Percentiles rank a stretch among this genome's conserved stretches.
These are phyloP conservation scores for Lithophane ornitopus DNA, from an alignment of 2,888 invertebrate species.

Conservation along the genomic window DNA sequence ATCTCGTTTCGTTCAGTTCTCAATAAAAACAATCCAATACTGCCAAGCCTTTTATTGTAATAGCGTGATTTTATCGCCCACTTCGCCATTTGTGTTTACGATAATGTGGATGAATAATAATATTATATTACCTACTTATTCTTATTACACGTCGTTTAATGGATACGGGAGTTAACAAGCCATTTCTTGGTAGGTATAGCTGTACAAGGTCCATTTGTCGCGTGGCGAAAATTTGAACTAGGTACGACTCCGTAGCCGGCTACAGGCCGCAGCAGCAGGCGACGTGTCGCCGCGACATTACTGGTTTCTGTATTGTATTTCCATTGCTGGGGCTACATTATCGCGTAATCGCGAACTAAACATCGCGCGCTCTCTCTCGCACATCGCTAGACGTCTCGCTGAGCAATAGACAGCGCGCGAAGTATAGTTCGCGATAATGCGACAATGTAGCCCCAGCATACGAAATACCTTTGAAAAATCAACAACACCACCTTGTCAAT, in stretches of 20 bases:
- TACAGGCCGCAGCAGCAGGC: too few species aligned
- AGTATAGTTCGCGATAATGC: too few species aligned
- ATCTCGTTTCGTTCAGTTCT: conserved; percentile 26
- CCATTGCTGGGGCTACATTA: too few species aligned
- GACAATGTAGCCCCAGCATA: too few species aligned
- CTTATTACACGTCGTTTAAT: background rate
- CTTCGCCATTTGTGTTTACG: conserved; percentile 56
- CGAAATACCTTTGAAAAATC: too few species aligned
- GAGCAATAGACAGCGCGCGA: too few species aligned
- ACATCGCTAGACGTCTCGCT: too few species aligned
- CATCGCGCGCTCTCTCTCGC: too few species aligned
- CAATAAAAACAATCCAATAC: conserved; percentile 25
- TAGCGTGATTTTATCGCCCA: conserved; percentile 49
- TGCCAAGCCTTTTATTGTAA: conserved; percentile 46
- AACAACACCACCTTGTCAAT: background rate
- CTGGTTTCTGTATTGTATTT: too few species aligned
- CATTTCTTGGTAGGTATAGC: background rate
- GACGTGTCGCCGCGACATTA: too few species aligned
- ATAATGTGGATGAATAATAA: conserved; percentile 50
- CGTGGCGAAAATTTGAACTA: background rate
- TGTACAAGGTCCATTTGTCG: background rate
- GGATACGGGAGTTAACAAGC: background rate
- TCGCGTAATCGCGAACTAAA: too few species aligned
- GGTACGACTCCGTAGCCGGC: too few species aligned
- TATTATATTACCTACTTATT: conserved; percentile 17